Evolutionary conservation across 2,113 vertebrate genomes (phyloP).

Genomic region (Xerus inauris): DNA sequence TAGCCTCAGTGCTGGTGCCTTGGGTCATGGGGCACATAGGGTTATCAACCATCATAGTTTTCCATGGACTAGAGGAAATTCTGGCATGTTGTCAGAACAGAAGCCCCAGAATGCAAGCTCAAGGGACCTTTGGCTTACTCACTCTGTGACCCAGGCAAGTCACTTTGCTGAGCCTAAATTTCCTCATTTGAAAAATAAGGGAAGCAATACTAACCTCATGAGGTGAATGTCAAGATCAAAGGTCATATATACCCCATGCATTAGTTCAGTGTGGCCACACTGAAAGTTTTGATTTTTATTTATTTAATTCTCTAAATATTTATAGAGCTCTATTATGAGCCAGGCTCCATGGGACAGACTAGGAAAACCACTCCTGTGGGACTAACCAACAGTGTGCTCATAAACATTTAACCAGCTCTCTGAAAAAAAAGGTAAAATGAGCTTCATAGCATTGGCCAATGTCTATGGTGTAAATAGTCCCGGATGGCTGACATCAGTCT

Average conservation of each 20-base stretch:
- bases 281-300: background rate
- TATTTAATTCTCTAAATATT: constrained; percentile 40
- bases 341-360: background rate
- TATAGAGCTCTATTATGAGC: background rate
- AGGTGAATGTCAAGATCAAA: background rate
- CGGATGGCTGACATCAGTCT: background rate
- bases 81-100: background rate
- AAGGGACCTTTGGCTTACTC: background rate
- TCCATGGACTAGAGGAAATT: background rate
- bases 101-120: background rate
- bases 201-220: background rate
- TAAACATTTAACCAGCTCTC: constrained; percentile 37
- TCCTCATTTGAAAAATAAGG: constrained; percentile 16
- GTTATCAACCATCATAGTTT: background rate
- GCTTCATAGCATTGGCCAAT: background rate
- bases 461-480: constrained; percentile 10
- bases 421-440: background rate
- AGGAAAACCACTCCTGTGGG: background rate
- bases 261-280: background rate
- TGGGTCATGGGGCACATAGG: background rate
- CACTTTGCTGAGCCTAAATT: background rate
- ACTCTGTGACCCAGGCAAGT: background rate
- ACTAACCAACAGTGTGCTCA: background rate
- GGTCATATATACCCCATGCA: background rate
- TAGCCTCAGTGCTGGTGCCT: background rate